Percentiles rank a stretch among this genome's conserved stretches.
phyloP scores from a whole-genome alignment of 2,888 invertebrate genomes.

The Diploptera punctata region DNA sequence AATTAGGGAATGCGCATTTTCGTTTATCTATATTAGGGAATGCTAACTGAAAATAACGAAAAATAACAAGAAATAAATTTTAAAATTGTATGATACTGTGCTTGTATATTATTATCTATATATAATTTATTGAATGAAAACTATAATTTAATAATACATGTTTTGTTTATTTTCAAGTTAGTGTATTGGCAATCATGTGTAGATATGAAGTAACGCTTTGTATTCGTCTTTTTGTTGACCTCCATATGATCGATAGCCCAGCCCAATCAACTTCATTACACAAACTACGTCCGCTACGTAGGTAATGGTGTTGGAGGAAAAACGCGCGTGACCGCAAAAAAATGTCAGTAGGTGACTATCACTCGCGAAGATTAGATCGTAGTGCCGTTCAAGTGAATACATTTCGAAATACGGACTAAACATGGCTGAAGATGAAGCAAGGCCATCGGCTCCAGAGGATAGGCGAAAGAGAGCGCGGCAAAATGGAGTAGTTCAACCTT shows the following conservation, averaged over 20 bases:
- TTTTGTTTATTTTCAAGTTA: too few species aligned
- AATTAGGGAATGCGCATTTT: too few species aligned
- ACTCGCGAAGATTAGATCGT: neutral
- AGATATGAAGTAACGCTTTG: too few species aligned
- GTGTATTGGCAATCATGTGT: too few species aligned
- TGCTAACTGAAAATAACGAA: too few species aligned
- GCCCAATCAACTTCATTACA: neutral
- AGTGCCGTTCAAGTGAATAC: neutral
- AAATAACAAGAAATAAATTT: too few species aligned
- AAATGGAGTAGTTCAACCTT: conserved; percentile 87
- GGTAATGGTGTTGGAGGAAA: conserved; percentile 14
- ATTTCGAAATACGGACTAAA: neutral
- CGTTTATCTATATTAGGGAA: too few species aligned
- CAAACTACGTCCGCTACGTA: neutral
- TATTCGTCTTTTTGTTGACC: conserved; percentile 37
- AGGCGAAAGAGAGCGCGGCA: conserved; percentile 61
- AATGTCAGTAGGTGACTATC: conserved; percentile 33
- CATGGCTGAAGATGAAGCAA: conserved; percentile 15
- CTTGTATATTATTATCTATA: too few species aligned
- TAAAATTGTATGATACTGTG: too few species aligned
- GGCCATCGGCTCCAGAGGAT: neutral
- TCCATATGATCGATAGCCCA: conserved; percentile 27
- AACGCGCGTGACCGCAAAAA: conserved; percentile 25
- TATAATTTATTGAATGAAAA: too few species aligned
- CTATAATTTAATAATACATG: too few species aligned